phyloP scores from a whole-genome alignment of 2,797 vertebrate genomes.

The Sandelia bainsii region DNA sequence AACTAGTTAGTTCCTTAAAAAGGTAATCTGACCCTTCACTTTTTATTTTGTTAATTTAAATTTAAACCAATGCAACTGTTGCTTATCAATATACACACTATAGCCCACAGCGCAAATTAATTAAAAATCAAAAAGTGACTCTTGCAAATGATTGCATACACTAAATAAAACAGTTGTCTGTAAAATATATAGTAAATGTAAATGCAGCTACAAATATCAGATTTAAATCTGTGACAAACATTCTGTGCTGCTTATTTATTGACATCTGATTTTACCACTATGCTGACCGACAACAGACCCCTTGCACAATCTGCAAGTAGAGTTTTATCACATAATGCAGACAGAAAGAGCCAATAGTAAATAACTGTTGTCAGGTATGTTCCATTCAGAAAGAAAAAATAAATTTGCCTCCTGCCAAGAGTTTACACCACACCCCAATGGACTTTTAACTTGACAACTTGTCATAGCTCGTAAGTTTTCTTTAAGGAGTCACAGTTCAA shows the following conservation, averaged over 20 bases:
- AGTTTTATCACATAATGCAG: conserved; percentile 10
- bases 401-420: conserved; percentile 9
- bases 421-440: background rate
- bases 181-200: background rate
- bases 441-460: conserved; percentile 41
- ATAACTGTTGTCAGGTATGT: conserved; percentile 27
- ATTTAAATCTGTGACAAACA: background rate
- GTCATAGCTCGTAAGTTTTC: conserved; percentile 28
- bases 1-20: too few relatives aligned
- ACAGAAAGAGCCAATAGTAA: conserved; percentile 11
- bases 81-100: too few relatives aligned
- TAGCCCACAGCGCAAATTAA: too few relatives aligned
- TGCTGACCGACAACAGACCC: conserved; percentile 1
- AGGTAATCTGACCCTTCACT: too few relatives aligned
- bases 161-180: background rate
- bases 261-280: conserved; percentile 1
- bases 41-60: too few relatives aligned
- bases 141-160: too few relatives aligned
- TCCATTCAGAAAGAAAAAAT: conserved; percentile 14
- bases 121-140: too few relatives aligned
- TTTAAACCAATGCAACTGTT: too few relatives aligned
- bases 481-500: conserved; percentile 22
- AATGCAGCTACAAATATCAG: background rate
- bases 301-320: background rate
- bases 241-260: background rate